Evolutionary conservation across 2,797 vertebrate genomes (phyloP), one percentile per base, ranked within the genome.

Genomic region (Eulemur coronatus): DNA sequence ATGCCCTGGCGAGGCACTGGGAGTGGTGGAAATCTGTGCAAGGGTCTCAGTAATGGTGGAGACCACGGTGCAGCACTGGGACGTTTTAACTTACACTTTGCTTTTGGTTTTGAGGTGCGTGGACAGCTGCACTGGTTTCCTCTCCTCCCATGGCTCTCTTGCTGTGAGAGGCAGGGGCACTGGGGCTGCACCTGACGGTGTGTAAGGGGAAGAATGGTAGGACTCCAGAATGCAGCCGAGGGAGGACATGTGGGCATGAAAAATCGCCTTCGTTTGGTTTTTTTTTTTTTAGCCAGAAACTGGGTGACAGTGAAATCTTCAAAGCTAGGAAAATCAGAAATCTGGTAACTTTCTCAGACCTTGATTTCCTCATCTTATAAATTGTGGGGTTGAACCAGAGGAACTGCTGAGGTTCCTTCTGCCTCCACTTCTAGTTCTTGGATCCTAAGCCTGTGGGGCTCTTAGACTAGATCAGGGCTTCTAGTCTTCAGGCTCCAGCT

Each of bases 31-130:
- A 69, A 33, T 69, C 41, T 33, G 10, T 57, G 4, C 41, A 18
- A 43, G 63, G 7, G 7, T 63, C 13, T 84, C 33, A 3, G 4
- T 73, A 38, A 4, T 35, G 24, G 24, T 0, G 12, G 55, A 14
- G 2, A 43, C 35, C 17, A 18, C 0, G 0, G 1, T 4, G 20
- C 2, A 24, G 72, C 0, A 0, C 46, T 38, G n/a, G 50, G 20
- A 59, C 11, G 18, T 33, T 33, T 33, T n/a, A 43, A 38, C 50
- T 50, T 17, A 13, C 5, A 5, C 11, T 57, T 33, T 24, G 10
- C 38, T 48, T 91, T 38, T 13, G 11, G 6, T 63, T 89, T 50
- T 35, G 48, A 67, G 69, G 69, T 24, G 28, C 4, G 2, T 52
- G 35, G 79, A 35, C 63, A 78, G 50, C 57, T 17, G 9, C 11